phyloP scores from a whole-genome alignment of 2,888 invertebrate genomes.

The Dyspetes luteomarginatus region DNA sequence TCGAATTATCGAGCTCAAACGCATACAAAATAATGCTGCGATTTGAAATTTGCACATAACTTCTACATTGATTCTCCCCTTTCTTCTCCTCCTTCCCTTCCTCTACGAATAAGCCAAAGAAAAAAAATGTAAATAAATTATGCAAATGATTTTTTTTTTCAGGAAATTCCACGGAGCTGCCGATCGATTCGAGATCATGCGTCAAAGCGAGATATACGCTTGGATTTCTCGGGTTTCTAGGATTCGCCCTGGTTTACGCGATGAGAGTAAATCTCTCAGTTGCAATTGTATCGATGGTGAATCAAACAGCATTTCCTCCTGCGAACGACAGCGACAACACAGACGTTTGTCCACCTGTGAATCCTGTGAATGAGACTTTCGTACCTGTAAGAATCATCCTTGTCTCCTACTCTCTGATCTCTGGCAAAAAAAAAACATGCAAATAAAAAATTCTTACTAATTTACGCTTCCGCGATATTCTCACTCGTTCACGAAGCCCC shows the following conservation, averaged over 20 bases:
- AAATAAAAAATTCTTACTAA: background rate
- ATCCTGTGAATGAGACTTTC: slow-evolving; percentile 80
- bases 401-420: background rate
- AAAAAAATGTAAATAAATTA: too few species aligned
- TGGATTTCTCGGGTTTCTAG: slow-evolving; percentile 93
- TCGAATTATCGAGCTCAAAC: too few species aligned
- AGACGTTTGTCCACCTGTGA: slow-evolving; percentile 86
- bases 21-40: too few species aligned
- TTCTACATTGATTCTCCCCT: too few species aligned
- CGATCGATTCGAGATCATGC: slow-evolving; percentile 86
- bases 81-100: too few species aligned
- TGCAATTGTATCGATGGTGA: slow-evolving; percentile 97
- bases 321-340: slow-evolving; percentile 84
- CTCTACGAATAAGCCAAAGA: too few species aligned
- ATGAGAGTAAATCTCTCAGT: slow-evolving; percentile 96
- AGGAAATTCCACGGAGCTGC: slow-evolving; percentile 68
- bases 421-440: background rate
- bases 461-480: too few species aligned
- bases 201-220: slow-evolving; percentile 90
- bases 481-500: too few species aligned
- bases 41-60: too few species aligned
- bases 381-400: slow-evolving; percentile 72
- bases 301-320: slow-evolving; percentile 87
- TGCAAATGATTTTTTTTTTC: slow-evolving; percentile 61
- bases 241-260: slow-evolving; percentile 95